Percentiles rank a stretch among this genome's conserved stretches.
Evolutionary conservation across 2,888 invertebrate genomes (phyloP).

Genomic region (Brenthis hecate): DNA sequence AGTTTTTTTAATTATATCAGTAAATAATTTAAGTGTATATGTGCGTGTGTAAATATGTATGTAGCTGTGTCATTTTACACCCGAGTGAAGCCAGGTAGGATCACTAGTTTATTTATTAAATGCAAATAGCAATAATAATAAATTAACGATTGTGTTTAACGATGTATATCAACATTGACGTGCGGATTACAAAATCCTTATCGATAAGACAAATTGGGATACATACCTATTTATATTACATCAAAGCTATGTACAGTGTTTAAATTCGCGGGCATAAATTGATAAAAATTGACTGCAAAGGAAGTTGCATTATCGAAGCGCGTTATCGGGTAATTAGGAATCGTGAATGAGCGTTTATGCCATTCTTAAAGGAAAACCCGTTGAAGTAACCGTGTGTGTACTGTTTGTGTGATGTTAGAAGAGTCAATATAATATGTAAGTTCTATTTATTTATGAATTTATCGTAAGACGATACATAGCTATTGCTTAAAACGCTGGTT

Average conservation of each 20-base stretch:
- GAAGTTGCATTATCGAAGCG: slow-evolving; percentile 52
- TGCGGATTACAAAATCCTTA: neutral
- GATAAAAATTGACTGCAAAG: slow-evolving; percentile 38
- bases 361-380: slow-evolving; percentile 12
- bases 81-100: too few relatives aligned
- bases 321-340: slow-evolving; percentile 18
- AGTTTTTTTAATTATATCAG: too few relatives aligned
- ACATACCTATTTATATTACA: neutral
- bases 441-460: neutral
- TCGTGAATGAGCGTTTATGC: slow-evolving; percentile 13
- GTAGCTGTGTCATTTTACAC: too few relatives aligned
- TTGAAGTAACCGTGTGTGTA: slow-evolving; percentile 4
- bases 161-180: too few relatives aligned
- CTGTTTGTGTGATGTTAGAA: slow-evolving; percentile 1
- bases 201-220: neutral
- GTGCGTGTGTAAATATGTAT: too few relatives aligned
- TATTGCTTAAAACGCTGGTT: too few relatives aligned
- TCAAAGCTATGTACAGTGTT: neutral
- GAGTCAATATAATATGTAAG: slow-evolving; percentile 1
- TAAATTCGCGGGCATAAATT: neutral
- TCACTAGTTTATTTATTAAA: too few relatives aligned
- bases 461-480: too few relatives aligned
- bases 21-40: too few relatives aligned
- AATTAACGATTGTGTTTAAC: too few relatives aligned
- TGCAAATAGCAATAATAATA: too few relatives aligned